phyloP scores from a whole-genome alignment of 2,888 invertebrate genomes.

The Digitonthophagus gazella region DNA sequence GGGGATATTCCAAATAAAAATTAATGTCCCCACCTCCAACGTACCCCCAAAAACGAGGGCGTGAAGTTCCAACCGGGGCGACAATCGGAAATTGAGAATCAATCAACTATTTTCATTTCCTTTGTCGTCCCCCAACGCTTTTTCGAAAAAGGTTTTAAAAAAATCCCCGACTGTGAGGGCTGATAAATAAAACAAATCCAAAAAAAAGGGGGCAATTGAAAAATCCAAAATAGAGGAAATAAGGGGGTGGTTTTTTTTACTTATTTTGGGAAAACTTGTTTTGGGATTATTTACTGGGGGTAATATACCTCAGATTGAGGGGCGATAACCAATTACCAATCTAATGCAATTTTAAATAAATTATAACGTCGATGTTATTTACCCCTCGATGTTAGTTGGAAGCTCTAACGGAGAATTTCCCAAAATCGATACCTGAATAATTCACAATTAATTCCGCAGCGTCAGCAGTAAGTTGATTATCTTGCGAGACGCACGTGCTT shows the following conservation, averaged over 20 bases:
- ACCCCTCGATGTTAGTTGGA: background rate
- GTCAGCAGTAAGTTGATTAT: background rate
- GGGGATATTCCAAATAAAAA: background rate
- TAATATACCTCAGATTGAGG: background rate
- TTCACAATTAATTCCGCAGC: background rate
- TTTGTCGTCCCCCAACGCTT: background rate
- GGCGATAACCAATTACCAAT: constrained; percentile 12
- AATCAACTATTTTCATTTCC: background rate
- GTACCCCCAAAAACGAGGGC: background rate
- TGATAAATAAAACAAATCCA: no score
- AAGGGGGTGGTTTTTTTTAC: no score
- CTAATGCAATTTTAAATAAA: constrained; percentile 18
- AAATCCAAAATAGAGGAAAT: no score
- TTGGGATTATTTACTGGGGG: background rate
- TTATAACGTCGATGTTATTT: background rate
- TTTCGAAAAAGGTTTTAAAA: no score
- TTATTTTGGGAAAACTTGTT: no score
- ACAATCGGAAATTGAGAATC: background rate
- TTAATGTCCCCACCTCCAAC: background rate
- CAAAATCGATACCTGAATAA: background rate
- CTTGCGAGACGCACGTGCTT: background rate
- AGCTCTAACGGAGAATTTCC: background rate
- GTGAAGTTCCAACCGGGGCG: background rate
- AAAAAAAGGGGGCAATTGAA: no score
- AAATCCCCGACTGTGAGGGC: no score